phyloP scores from a whole-genome alignment of 2,797 vertebrate genomes.

The Poecilia picta region DNA sequence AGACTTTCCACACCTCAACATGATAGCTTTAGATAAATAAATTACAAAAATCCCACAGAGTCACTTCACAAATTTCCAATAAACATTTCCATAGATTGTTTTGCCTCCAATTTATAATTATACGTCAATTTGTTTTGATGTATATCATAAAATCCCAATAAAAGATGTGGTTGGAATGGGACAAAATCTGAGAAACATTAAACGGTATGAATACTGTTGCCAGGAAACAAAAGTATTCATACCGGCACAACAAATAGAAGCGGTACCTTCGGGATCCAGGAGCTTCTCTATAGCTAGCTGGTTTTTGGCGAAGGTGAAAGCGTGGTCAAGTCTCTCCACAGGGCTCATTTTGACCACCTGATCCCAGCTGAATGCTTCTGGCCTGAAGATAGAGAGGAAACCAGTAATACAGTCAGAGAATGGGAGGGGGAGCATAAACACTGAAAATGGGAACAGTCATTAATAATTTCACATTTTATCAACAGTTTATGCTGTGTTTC shows the following conservation, averaged over 20 bases:
- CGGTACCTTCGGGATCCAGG: constrained; percentile 94
- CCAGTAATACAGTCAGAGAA: not conserved
- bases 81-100: not conserved
- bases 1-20: not conserved
- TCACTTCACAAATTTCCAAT: not conserved
- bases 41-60: not conserved
- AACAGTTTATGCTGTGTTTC: not conserved
- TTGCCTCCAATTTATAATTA: not conserved
- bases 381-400: constrained; percentile 75
- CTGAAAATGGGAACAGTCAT: not conserved
- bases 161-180: not conserved
- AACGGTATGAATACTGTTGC: not conserved
- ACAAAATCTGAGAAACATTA: not conserved
- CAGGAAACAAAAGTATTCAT: not conserved
- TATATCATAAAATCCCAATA: not conserved
- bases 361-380: constrained; percentile 90
- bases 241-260: not conserved
- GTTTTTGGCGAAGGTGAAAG: constrained; percentile 90
- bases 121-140: not conserved
- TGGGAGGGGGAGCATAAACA: not conserved
- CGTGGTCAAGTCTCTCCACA: constrained; percentile 89
- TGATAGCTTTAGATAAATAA: not conserved
- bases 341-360: constrained; percentile 83
- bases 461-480: not conserved
- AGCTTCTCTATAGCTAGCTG: constrained; percentile 92